Conservation (phyloP, 1,140 invertebrate species). For the Proales similis region DNA sequence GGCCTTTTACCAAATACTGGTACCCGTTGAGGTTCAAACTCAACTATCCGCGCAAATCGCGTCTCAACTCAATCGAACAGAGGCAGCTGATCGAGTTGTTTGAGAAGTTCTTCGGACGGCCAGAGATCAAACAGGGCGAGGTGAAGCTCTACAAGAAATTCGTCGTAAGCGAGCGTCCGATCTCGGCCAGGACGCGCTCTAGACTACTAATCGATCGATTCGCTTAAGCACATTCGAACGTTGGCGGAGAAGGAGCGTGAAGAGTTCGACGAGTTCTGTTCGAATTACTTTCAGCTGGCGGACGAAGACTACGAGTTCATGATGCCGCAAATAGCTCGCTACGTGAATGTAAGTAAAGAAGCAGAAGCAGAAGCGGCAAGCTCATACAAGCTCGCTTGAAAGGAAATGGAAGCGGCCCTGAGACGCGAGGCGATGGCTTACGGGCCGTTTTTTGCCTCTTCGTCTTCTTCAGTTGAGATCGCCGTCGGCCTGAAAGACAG, state of each 20-base stretch:
- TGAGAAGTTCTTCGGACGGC: background rate
- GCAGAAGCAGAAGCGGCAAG: background rate
- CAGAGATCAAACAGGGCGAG: slow-evolving; percentile 23
- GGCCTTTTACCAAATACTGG: slow-evolving; percentile 14
- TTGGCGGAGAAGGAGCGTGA: slow-evolving; percentile 24
- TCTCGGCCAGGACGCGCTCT: no score
- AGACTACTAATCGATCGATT: no score
- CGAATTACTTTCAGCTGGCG: slow-evolving; percentile 14
- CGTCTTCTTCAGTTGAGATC: no score
- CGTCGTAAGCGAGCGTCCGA: background rate
- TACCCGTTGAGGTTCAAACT: slow-evolving; percentile 34
- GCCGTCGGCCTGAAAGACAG: no score
- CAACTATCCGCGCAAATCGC: slow-evolving; percentile 15
- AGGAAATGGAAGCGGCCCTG: slow-evolving; percentile 4
- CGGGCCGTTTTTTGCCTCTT: slow-evolving; percentile 3
- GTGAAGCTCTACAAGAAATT: slow-evolving; percentile 27
- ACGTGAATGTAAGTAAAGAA: background rate
- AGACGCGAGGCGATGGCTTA: background rate
- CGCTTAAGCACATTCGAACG: slow-evolving; percentile 18
- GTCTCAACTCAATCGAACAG: slow-evolving; percentile 14
- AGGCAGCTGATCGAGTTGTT: slow-evolving; percentile 17
- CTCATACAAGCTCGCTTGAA: background rate
- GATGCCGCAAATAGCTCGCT: slow-evolving; percentile 1
- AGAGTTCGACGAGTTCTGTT: slow-evolving; percentile 8
- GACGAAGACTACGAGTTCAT: slow-evolving; percentile 31